phyloP scores from a whole-genome alignment of 2,113 vertebrate species.

The Salminus brasiliensis region DNA sequence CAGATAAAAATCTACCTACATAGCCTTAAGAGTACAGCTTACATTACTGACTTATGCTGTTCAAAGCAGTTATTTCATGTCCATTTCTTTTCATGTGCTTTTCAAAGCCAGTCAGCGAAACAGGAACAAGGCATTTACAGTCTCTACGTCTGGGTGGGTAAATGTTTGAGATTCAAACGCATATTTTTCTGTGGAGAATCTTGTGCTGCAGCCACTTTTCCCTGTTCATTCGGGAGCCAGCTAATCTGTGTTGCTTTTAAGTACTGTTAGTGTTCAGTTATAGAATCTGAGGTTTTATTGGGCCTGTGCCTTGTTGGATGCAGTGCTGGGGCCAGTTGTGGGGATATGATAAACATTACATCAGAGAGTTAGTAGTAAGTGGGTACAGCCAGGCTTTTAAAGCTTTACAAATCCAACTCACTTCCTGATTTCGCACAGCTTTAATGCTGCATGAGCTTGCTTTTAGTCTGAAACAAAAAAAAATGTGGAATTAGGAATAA shows the following conservation, averaged over 20 bases:
- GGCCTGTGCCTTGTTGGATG: neutral
- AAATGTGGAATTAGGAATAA: neutral
- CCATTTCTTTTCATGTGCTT: slow-evolving; percentile 1
- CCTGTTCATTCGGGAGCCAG: neutral
- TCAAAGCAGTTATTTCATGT: slow-evolving; percentile 38
- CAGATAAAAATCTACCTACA: slow-evolving; percentile 32
- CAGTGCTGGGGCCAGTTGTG: neutral
- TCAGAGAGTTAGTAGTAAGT: neutral
- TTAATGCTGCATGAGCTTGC: neutral
- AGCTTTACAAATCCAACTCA: slow-evolving; percentile 1
- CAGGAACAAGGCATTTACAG: too few species aligned
- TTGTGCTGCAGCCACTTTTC: neutral
- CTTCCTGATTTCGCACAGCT: slow-evolving; percentile 13
- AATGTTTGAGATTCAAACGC: neutral
- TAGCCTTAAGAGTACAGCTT: slow-evolving; percentile 28
- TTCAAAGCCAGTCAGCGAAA: slow-evolving; percentile 2
- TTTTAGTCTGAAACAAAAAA: neutral
- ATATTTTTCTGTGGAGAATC: neutral
- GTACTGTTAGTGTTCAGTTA: neutral
- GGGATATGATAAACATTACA: neutral
- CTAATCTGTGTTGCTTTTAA: neutral
- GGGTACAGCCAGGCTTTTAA: neutral
- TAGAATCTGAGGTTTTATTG: neutral
- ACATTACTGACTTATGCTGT: slow-evolving; percentile 50
- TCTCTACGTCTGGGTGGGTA: neutral